Percentiles rank a stretch among this genome's conserved stretches.
Evolutionary conservation across 2,797 vertebrate genomes (phyloP).

Genomic region (Myotis planiceps): DNA sequence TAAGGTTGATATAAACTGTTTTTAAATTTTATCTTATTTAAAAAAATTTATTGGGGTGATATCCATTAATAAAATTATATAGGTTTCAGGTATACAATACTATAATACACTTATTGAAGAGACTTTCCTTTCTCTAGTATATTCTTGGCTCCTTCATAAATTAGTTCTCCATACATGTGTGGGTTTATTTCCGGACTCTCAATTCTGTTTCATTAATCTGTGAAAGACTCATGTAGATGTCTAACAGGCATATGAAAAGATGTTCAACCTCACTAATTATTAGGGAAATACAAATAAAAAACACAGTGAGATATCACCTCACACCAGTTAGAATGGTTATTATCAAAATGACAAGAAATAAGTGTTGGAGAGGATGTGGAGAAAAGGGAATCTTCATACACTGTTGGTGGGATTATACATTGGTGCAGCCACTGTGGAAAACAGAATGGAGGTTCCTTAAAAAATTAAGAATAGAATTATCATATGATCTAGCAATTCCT

Average conservation of each 20-base stretch:
- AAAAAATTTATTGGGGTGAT: background rate
- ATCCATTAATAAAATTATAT: background rate
- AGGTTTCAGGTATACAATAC: background rate
- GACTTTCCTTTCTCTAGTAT: background rate
- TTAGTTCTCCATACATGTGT: background rate
- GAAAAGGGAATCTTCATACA: background rate
- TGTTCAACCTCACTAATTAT: background rate
- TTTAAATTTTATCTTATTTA: background rate
- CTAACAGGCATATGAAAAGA: background rate
- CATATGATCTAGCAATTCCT: background rate
- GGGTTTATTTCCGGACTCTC: background rate
- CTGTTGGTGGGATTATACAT: background rate
- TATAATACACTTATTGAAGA: background rate
- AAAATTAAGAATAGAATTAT: background rate
- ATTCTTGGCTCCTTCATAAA: background rate
- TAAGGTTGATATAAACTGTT: background rate
- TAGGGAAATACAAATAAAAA: background rate
- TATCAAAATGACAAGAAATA: background rate
- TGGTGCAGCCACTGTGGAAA: background rate
- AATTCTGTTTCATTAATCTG: background rate
- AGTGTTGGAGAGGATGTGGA: background rate
- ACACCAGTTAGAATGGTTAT: background rate
- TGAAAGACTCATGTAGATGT: background rate
- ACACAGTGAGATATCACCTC: background rate
- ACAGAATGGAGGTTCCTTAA: background rate